These are phyloP conservation scores for Melanaphis sacchari DNA, from an alignment of 1,140 invertebrate genomes.

Conservation along the genomic window DNA sequence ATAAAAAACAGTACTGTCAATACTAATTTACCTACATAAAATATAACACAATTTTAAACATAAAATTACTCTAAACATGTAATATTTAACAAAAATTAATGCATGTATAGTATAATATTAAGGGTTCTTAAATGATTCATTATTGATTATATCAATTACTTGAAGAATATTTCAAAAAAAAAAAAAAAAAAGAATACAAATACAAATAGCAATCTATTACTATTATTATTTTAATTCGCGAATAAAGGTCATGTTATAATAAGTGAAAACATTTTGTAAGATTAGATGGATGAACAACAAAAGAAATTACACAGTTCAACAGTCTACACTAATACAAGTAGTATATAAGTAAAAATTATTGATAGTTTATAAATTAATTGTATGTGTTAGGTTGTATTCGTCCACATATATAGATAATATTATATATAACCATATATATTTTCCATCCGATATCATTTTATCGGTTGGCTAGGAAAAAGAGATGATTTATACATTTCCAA, in stretches of 20 bases:
- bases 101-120: neutral
- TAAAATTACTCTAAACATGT: neutral
- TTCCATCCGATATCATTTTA: neutral
- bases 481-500: neutral
- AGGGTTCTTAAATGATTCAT: neutral
- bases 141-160: neutral
- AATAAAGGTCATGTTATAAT: neutral
- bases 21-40: neutral
- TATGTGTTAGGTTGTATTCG: too few species aligned
- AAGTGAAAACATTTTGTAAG: neutral
- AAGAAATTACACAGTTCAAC: neutral
- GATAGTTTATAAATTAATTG: too few species aligned
- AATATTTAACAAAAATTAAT: neutral
- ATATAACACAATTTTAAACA: neutral
- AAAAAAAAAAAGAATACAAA: too few species aligned
- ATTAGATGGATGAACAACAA: neutral
- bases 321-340: too few species aligned
- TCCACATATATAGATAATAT: too few species aligned
- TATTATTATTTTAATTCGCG: neutral
- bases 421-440: neutral
- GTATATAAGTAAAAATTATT: too few species aligned
- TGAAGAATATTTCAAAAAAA: neutral
- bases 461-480: neutral
- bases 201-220: neutral
- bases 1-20: neutral